These are phyloP conservation scores for Ophion ventricosus DNA, from an alignment of 2,888 invertebrate genomes.

Conservation along the genomic window DNA sequence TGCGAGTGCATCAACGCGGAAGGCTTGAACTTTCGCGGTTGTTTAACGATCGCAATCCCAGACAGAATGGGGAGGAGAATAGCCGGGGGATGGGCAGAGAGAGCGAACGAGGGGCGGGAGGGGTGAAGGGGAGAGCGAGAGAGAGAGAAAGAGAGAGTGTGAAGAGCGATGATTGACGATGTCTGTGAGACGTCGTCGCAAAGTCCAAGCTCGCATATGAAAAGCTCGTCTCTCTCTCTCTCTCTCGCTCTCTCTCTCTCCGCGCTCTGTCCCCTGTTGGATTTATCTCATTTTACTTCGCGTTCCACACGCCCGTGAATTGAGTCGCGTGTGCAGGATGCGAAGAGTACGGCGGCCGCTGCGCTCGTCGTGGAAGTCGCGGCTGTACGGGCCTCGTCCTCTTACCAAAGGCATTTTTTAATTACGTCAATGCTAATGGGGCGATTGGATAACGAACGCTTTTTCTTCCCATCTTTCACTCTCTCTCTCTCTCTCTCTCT, in stretches of 20 bases:
- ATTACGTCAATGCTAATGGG: conserved; percentile 5
- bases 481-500: no score
- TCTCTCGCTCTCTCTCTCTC: conserved; percentile 41
- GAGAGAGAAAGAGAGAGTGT: no score
- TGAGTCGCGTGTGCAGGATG: not conserved
- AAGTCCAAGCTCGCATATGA: conserved; percentile 55
- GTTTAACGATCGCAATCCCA: conserved; percentile 17
- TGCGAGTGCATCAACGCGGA: no score
- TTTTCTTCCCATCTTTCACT: no score
- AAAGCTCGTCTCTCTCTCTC: conserved; percentile 2
- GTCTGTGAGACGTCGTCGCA: conserved; percentile 58
- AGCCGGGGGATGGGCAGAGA: conserved; percentile 18
- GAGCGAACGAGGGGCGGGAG: not conserved
- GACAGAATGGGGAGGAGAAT: conserved; percentile 12
- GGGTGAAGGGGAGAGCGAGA: conserved; percentile 60
- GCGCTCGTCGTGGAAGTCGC: not conserved
- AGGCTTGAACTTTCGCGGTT: no score
- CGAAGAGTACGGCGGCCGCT: not conserved
- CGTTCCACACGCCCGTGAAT: conserved; percentile 8
- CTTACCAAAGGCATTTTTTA: conserved; percentile 12
- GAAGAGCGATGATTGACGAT: conserved; percentile 63
- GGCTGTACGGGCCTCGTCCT: not conserved
- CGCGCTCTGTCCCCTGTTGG: conserved; percentile 56
- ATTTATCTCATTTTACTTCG: conserved; percentile 47
- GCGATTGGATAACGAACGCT: conserved; percentile 1